Evolutionary conservation across 2,797 vertebrate genomes (phyloP), one percentile per base, ranked within the genome.

Genomic region (Parauchenoglanis punctatus): DNA sequence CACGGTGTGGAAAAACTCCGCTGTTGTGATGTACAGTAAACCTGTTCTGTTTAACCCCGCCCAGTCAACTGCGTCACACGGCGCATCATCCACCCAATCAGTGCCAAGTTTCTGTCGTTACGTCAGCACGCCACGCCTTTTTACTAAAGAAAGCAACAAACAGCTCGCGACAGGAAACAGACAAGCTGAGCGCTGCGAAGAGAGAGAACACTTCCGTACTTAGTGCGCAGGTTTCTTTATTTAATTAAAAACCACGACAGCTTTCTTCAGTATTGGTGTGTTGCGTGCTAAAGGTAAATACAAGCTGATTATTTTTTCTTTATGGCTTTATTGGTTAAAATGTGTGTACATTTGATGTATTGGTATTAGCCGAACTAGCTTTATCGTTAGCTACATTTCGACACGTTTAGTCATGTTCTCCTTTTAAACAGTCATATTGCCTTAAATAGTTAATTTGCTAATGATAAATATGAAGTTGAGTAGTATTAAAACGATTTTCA

Each of bases 81-180:
- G n/a, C 67, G 31, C 81, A 56, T 82, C 61, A 54, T 73, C 76
- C 88, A 25, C 35, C n/a, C 31, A 63, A 78, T 78, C 75, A 68
- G 59, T 46, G 8, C 49, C 76, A 31, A 11, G 28, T 28, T 80
- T 72, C n/a, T n/a, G 49, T 25, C 1, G 17, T 83, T 65, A 88
- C 89, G 86, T 73, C 86, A 78, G 28, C 18, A 35, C 6, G 78
- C 35, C 52, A 76, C 84, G 84, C 87, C 84, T 3, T n/a, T 25
- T 58, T 65, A 59, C 84, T 88, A 89, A 90, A 91, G 89, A 91
- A 91, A 91, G 86, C 85, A 89, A 87, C 91, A 91, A 86, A 90
- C 91, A 86, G 83, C 77, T 85, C n/a, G 78, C n/a, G 85, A 52
- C 68, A 61, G 82, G 83, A 68, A 78, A 58, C 85, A 85, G 81